phyloP scores from a whole-genome alignment of 2,113 vertebrate species.

The Callocephalon fimbriatum region DNA sequence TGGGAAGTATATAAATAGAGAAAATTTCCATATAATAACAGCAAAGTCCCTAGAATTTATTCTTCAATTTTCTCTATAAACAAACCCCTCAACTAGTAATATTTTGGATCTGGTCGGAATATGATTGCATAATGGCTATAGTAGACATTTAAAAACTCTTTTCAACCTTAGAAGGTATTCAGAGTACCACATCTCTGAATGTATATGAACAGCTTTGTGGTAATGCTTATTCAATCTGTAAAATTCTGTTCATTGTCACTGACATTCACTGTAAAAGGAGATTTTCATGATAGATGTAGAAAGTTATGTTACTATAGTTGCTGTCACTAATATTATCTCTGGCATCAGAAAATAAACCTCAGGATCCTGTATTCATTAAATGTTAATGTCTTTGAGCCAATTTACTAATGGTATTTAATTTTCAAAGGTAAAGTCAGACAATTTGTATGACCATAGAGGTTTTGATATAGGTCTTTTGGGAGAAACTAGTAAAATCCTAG shows the following conservation, averaged over 20 bases:
- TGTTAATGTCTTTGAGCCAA: not conserved
- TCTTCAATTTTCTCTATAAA: not conserved
- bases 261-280: not conserved
- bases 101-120: not conserved
- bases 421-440: not conserved
- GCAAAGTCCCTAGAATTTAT: not conserved
- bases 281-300: not conserved
- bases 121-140: not conserved
- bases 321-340: not conserved
- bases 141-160: not conserved
- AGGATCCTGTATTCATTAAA: slow-evolving; percentile 34
- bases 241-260: not conserved
- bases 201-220: not conserved
- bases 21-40: not conserved
- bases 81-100: not conserved
- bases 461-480: not conserved
- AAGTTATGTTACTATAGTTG: not conserved
- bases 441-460: not conserved
- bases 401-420: slow-evolving; percentile 46
- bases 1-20: not conserved
- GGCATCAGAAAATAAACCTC: slow-evolving; percentile 29
- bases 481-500: slow-evolving; percentile 44
- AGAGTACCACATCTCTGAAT: not conserved
- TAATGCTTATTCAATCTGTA: not conserved
- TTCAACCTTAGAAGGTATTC: not conserved